Evolutionary conservation across 2,888 invertebrate species (phyloP), one percentile per base, ranked within the genome.

Genomic region (Nephrotoma flavescens): DNA sequence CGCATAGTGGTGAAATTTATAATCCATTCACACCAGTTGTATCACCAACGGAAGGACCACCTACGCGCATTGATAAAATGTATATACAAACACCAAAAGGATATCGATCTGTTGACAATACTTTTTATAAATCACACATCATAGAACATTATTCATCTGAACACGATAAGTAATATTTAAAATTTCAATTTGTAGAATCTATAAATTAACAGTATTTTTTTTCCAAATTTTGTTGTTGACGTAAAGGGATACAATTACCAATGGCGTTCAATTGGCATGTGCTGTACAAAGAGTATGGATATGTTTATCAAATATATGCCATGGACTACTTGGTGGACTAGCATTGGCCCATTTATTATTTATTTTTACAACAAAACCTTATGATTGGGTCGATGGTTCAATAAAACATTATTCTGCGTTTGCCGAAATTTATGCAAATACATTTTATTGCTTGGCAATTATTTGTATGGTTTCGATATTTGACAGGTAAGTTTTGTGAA

Each of bases 241-340:
- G 31, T 71, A 7, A 42, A 84, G 84, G 42, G 84, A 84, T 42
- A 84, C 84, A 42, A 84, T 84, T 12, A 84, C 84, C 86, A 90
- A 89, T 87, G 91, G 89, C 87, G 90, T 91, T 47, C 90, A 91
- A 89, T 88, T 92, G 88, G 91, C 92, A 87, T 92, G 91, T 89
- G 89, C 90, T 86, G 90, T 92, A 88, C 93, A 94, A 91, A 92
- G 92, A 90, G 91, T 92, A 89, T 94, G 93, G 93, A 91, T 93
- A 89, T 91, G 93, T 88, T 89, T 93, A 87, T 92, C 93, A 57
- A 92, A 92, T 86, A 91, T 93, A 86, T 93, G 93, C 89, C 93
- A 93, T 89, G 93, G 93, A 86, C 89, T 94, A 88, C 90, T 94
- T 87, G 93, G 93, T 87, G 93, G 93, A 86, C 89, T 94, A 89